Evolutionary conservation across 1,140 invertebrate genomes (phyloP), one percentile per base, ranked within the genome.

Genomic region (Drosophila lacteicornis): DNA sequence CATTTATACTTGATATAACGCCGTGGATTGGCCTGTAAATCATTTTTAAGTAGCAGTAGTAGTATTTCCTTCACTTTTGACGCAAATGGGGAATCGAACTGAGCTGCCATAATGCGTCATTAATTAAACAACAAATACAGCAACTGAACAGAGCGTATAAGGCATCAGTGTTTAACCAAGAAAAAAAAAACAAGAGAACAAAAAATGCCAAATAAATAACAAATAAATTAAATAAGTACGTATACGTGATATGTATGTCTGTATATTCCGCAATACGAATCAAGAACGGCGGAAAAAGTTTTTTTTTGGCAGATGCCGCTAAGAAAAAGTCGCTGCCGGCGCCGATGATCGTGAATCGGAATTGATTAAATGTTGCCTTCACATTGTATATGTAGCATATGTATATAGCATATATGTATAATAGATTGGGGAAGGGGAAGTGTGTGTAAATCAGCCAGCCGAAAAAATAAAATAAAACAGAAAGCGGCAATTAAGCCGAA

Each of bases 171-270:
- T 75, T 82, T 69, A 65, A 83, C 38, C 65, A 63, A 46, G 19
- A 19, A 22, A 11, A 22, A 33, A 45, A 42, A 60, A 65, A 45
- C 51, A 65, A 57, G 42, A 68, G 46, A 45, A 43, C 40, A 67
- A 76, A 88, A 80, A 75, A 65, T 56, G 61, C 77, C 83, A 87
- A 87, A 86, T 87, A 86, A 86, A 86, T 82, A 86, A 79, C 79
- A 86, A 87, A 86, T 86, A 88, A 87, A 87, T 88, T 86, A 86
- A 87, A 86, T 86, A 87, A 83, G 83, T 78, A 88, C 58, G 58
- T 57, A 77, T 36, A 50, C 46, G 43, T 11, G 50, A 66, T 51
- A 66, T 17, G 49, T 33, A 13, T 17, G 12, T 25, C 12, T 30
- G 17, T 47, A 43, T 40, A 11, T 40, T 43, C 40, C 38, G 45